Percentiles rank a stretch among this genome's conserved stretches.
These are phyloP conservation scores for Stichopus chloronotus DNA, from an alignment of 35 echinoderm and acorn worm genomes.

Conservation along the genomic window DNA sequence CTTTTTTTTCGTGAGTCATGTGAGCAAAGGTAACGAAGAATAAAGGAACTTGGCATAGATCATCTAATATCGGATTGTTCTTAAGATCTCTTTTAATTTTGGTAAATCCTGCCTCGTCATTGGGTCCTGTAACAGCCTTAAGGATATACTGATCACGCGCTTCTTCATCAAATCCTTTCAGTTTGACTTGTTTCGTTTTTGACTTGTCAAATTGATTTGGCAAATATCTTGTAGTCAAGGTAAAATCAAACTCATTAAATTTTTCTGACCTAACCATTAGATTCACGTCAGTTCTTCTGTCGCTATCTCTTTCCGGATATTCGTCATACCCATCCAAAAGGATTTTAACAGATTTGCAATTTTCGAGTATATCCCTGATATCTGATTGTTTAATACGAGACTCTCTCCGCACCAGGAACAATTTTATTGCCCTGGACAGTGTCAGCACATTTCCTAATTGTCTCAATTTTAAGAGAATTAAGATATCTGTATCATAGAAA, in stretches of 20 bases:
- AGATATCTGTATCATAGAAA: background rate
- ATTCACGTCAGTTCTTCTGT: background rate
- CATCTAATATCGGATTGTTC: background rate
- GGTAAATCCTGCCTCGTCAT: background rate
- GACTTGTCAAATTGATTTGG: background rate
- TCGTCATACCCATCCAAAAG: background rate
- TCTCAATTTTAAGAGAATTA: background rate
- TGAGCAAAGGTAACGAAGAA: constrained; percentile 1
- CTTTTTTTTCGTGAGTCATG: background rate
- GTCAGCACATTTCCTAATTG: background rate
- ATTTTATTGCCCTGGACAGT: background rate
- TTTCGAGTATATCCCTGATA: background rate
- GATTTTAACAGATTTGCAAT: background rate
- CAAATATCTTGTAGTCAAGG: background rate
- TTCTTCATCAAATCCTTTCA: background rate
- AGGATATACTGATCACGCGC: background rate
- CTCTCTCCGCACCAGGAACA: background rate
- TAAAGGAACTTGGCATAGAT: background rate
- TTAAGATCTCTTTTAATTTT: background rate
- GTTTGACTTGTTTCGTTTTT: background rate
- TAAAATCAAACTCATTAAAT: background rate
- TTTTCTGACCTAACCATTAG: background rate
- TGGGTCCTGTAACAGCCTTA: background rate
- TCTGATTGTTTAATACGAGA: background rate
- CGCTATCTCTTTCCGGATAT: background rate